Conservation (phyloP, 2,113 vertebrate species). For the Vanacampus margaritifer region DNA sequence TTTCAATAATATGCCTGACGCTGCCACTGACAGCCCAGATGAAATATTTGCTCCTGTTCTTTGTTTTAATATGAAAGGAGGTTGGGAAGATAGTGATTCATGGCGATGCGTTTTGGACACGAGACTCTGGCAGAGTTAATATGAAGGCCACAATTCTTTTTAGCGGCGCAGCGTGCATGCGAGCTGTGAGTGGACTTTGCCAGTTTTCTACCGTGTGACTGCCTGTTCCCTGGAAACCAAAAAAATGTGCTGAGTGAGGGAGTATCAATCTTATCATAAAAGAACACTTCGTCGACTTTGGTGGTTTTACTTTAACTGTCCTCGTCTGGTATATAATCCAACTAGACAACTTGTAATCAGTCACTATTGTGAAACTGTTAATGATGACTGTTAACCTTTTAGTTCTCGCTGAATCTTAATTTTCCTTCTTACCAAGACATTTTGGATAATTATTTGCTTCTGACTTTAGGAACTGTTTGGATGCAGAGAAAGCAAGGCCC, state of each 20-base stretch:
- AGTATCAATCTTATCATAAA: conserved; percentile 50
- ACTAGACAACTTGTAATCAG: conserved; percentile 55
- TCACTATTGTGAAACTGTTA: conserved; percentile 64
- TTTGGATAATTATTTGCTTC: background rate
- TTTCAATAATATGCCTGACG: conserved; percentile 69
- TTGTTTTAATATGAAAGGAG: conserved; percentile 65
- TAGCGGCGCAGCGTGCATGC: conserved; percentile 20
- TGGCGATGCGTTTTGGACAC: conserved; percentile 53
- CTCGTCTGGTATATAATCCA: conserved; percentile 47
- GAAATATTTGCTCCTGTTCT: conserved; percentile 68
- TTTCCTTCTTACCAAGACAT: background rate
- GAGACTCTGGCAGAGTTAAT: conserved; percentile 34
- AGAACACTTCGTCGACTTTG: conserved; percentile 45
- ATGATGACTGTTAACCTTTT: conserved; percentile 50
- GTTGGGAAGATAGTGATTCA: conserved; percentile 57
- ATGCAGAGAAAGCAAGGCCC: background rate
- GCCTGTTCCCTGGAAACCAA: conserved; percentile 42
- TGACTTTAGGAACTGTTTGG: background rate
- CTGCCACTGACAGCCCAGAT: conserved; percentile 62
- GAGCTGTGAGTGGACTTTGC: conserved; percentile 23
- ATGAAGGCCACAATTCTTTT: conserved; percentile 31
- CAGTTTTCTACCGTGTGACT: conserved; percentile 11
- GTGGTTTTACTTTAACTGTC: conserved; percentile 40
- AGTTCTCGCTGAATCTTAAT: background rate
- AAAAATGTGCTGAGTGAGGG: conserved; percentile 34